Percentiles rank a stretch among this genome's conserved stretches.
Conservation (phyloP, 1,140 invertebrate species). For the Camponotus vicinus region DNA sequence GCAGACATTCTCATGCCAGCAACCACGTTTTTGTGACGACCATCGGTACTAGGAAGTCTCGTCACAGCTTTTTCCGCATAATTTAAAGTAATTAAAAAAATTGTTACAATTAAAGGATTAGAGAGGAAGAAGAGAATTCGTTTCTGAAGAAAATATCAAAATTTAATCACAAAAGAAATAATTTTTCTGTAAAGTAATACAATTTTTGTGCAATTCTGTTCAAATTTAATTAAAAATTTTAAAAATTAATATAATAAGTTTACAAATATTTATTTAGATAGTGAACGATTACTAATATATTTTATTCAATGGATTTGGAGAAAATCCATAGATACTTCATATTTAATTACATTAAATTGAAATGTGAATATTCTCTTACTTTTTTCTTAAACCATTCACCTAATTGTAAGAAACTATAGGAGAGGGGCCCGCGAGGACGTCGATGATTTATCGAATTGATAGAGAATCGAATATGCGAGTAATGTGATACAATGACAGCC, state of each 20-base stretch:
- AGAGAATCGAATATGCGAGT: background rate
- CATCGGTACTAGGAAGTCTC: background rate
- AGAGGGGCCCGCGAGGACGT: background rate
- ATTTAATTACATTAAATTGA: background rate
- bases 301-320: background rate
- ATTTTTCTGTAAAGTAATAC: background rate
- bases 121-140: background rate
- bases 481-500: conserved; percentile 52
- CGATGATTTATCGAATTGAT: conserved; percentile 13
- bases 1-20: conserved; percentile 11
- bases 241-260: too few species aligned
- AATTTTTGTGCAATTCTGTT: background rate
- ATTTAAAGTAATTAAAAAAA: conserved; percentile 25
- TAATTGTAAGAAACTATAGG: background rate
- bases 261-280: background rate
- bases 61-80: background rate
- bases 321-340: background rate
- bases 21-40: background rate
- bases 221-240: background rate
- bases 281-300: background rate
- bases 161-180: background rate
- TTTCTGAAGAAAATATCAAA: background rate
- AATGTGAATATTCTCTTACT: background rate
- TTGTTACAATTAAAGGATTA: background rate
- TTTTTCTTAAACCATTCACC: background rate